Evolutionary conservation across 2,797 vertebrate species (phyloP).

Genomic region (Allobates femoralis): DNA sequence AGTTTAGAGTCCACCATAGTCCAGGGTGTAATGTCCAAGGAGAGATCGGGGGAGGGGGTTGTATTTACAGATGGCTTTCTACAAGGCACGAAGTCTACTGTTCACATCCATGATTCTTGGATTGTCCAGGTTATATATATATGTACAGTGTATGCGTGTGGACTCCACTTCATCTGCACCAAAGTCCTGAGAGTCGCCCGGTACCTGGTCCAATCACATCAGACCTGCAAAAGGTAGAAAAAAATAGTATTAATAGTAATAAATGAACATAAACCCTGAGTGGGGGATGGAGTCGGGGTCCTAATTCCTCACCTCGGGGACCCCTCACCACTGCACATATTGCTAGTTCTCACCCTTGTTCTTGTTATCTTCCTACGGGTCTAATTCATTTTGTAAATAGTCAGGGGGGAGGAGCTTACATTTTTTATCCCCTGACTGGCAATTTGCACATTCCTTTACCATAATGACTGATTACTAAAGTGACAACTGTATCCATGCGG

Average conservation of each 20-base stretch:
- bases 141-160: no score
- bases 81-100: conserved; percentile 11
- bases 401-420: not conserved
- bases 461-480: not conserved
- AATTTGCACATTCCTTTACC: no score
- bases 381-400: not conserved
- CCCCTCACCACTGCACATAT: no score
- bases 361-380: no score
- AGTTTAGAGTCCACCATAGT: not conserved
- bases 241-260: no score
- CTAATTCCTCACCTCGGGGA: no score
- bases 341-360: no score
- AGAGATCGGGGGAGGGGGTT: not conserved
- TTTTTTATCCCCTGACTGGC: no score
- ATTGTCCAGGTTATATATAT: not conserved
- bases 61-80: conserved; percentile 12
- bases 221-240: conserved; percentile 4
- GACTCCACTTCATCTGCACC: not conserved
- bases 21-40: not conserved
- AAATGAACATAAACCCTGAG: no score
- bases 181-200: not conserved
- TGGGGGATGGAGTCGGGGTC: no score
- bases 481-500: not conserved
- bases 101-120: not conserved
- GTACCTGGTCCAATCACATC: not conserved